Percentiles rank a stretch among this genome's conserved stretches.
These are phyloP conservation scores for Apis dorsata DNA, from an alignment of 1,140 invertebrate genomes.

Conservation along the genomic window DNA sequence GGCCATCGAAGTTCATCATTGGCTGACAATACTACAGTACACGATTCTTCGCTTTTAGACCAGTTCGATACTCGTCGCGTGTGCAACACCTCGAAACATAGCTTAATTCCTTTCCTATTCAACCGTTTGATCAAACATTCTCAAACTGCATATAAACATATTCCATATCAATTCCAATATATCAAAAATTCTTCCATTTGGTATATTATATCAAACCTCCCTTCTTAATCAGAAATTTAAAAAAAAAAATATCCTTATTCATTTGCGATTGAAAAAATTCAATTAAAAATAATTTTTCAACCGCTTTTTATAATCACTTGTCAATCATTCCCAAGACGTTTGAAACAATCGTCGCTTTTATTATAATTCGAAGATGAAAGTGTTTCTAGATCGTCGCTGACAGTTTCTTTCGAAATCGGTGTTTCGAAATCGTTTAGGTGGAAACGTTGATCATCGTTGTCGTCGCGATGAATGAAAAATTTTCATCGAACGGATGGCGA, in stretches of 20 bases:
- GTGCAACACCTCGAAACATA: not conserved
- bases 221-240: too few relatives aligned
- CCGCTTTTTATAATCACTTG: too few relatives aligned
- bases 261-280: too few relatives aligned
- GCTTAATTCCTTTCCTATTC: not conserved
- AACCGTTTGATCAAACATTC: not conserved
- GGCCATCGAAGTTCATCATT: slow-evolving; percentile 58
- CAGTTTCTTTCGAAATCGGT: slow-evolving; percentile 41
- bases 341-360: not conserved
- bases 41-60: slow-evolving; percentile 10
- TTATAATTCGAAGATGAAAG: slow-evolving; percentile 15
- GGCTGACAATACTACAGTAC: slow-evolving; percentile 12
- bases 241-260: too few relatives aligned
- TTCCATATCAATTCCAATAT: too few relatives aligned
- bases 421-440: not conserved
- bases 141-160: not conserved
- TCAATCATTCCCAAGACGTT: too few relatives aligned
- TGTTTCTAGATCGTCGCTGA: slow-evolving; percentile 5
- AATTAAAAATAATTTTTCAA: too few relatives aligned
- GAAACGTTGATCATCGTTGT: not conserved
- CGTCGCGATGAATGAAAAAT: not conserved
- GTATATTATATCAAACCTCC: too few relatives aligned
- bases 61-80: not conserved
- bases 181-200: too few relatives aligned
- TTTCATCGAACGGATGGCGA: not conserved